Percentiles rank a stretch among this genome's conserved stretches.
phyloP scores from a whole-genome alignment of 1,140 invertebrate genomes.

The Cherax quadricarinatus region DNA sequence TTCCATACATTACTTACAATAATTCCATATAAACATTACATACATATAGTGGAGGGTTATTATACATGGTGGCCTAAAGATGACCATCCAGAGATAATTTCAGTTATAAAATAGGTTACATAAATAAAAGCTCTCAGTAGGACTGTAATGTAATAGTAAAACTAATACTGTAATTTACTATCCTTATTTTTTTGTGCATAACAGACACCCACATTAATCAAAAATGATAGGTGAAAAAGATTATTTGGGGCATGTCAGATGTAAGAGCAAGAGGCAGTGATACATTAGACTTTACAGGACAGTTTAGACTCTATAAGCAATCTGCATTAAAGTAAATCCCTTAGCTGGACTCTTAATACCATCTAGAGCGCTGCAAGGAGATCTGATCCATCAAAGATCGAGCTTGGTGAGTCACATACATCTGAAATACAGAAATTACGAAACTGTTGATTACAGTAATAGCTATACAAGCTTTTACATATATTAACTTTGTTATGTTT shows the following conservation, averaged over 20 bases:
- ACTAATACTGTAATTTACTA: background rate
- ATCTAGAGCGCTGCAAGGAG: constrained; percentile 45
- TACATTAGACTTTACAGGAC: background rate
- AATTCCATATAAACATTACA: too few relatives aligned
- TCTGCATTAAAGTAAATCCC: background rate
- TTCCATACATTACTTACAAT: too few relatives aligned
- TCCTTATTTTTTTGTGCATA: background rate
- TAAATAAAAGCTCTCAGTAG: background rate
- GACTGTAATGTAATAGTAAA: background rate
- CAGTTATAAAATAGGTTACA: background rate
- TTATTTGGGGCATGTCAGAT: background rate
- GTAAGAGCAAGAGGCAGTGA: background rate
- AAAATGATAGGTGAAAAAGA: background rate
- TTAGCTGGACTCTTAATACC: constrained; percentile 37
- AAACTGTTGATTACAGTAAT: background rate
- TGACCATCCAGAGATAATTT: background rate
- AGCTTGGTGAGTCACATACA: constrained; percentile 63
- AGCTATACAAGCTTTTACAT: too few relatives aligned
- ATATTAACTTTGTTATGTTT: too few relatives aligned
- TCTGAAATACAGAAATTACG: constrained; percentile 17
- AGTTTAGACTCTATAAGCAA: background rate
- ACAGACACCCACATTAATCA: background rate
- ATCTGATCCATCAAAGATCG: constrained; percentile 60
- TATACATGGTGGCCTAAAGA: too few relatives aligned
- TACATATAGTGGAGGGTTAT: too few relatives aligned